Evolutionary conservation across 2,113 vertebrate genomes (phyloP), one percentile per base, ranked within the genome.

Genomic region (Erpornis zantholeuca): DNA sequence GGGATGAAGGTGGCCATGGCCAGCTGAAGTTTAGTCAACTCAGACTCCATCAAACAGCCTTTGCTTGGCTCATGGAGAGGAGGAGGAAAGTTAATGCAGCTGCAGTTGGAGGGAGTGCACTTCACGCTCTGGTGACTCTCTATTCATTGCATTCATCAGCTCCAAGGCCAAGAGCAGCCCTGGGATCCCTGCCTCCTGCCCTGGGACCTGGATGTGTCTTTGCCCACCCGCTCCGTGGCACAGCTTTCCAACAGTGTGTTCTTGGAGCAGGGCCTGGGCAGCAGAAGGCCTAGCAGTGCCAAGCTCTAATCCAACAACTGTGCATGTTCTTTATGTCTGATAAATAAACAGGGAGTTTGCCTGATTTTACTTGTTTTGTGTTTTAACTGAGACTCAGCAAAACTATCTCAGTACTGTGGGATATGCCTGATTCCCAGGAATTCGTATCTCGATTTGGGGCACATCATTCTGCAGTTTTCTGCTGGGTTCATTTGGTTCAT

Each of bases 301-400:
- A 83, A 86, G 50, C 78, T 96, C 7, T 92, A 94, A 97, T 96
- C 93, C 70, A 8, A 86, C 64, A 36, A 42, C 90, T 89, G 2
- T 4, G 7, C n/a, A 1, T 65, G 84, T 54, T 94, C 92, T 66
- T 63, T 61, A 38, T 23, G 16, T 65, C 69, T 76, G 66, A 70
- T 77, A 96, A 96, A 90, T 86, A 97, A 93, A 70, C 71, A 56
- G 16, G 60, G 47, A 44, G 33, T 82, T 75, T 82, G 65, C 78
- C 91, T 64, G 75, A 19, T 59, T 94, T 52, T 69, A 38, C 64
- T 59, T 92, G 71, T 50, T 82, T 85, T 90, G 54, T 42, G 72
- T 53, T 64, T 93, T 91, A 86, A 90, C 63, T 75, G 69, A 77
- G 52, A 33, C 81, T 87, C 61, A 77, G 25, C 66, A 91, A 44